Evolutionary conservation across 2,888 invertebrate genomes (phyloP).

Genomic region (Gerris lacustris): DNA sequence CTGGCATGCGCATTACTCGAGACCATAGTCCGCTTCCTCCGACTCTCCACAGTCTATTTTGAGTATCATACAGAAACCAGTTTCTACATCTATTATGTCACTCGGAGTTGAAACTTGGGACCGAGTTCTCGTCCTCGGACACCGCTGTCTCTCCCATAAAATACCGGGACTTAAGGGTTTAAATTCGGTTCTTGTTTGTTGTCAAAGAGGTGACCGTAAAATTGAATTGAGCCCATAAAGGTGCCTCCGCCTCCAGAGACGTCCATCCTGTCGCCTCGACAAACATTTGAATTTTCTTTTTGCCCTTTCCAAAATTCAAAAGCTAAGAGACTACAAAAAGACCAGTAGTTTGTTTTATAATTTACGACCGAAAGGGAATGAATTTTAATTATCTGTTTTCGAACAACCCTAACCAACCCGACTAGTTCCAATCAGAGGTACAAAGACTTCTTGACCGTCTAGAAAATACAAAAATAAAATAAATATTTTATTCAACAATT

Average conservation of each 20-base stretch:
- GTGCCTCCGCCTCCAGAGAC: not conserved
- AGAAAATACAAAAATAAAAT: too few species aligned
- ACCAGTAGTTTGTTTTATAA: too few species aligned
- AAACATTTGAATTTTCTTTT: too few species aligned
- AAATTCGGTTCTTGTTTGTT: conserved; percentile 3
- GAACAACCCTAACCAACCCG: too few species aligned
- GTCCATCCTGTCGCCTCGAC: too few species aligned
- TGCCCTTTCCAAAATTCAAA: too few species aligned
- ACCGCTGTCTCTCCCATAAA: not conserved
- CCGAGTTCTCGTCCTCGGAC: not conserved
- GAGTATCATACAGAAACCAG: not conserved
- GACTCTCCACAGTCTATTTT: not conserved
- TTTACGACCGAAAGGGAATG: too few species aligned
- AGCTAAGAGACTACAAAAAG: too few species aligned
- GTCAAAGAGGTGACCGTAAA: conserved; percentile 3
- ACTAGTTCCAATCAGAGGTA: too few species aligned
- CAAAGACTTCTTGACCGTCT: too few species aligned
- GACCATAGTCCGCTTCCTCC: not conserved
- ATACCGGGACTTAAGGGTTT: not conserved
- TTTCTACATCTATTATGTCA: conserved; percentile 3
- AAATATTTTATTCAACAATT: too few species aligned
- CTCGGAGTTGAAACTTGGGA: not conserved
- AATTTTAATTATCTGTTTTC: too few species aligned
- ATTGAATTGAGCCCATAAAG: conserved; percentile 1
- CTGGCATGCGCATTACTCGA: not conserved